These are phyloP conservation scores for Morelia viridis DNA, from an alignment of 2,797 vertebrate species.

Conservation along the genomic window DNA sequence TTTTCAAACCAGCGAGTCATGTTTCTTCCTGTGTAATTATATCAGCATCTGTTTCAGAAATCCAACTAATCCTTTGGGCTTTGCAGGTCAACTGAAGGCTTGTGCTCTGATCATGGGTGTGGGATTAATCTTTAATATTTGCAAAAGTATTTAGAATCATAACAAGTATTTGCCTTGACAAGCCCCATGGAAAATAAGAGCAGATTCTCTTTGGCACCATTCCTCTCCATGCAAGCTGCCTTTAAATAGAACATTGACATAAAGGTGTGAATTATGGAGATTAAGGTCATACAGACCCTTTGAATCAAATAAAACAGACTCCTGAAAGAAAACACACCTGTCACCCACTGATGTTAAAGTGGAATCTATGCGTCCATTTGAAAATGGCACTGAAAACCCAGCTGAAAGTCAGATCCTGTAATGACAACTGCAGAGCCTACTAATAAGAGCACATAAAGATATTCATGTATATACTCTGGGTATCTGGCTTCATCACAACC, in stretches of 20 bases:
- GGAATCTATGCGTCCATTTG: not conserved
- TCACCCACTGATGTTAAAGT: not conserved
- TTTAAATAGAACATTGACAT: not conserved
- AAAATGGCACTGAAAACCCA: not conserved
- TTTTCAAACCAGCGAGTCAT: conserved; percentile 40
- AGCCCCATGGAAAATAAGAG: not conserved
- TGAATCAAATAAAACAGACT: not conserved
- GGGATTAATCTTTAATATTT: conserved; percentile 56
- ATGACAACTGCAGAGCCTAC: not conserved
- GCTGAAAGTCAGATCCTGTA: not conserved
- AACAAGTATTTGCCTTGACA: conserved; percentile 56
- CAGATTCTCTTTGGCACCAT: conserved; percentile 12
- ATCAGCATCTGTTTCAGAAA: conserved; percentile 52
- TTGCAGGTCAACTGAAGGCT: conserved; percentile 36
- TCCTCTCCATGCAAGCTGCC: conserved; percentile 23
- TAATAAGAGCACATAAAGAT: not conserved
- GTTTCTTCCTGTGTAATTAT: conserved; percentile 51
- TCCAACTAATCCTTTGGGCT: conserved; percentile 43
- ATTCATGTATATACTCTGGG: not conserved
- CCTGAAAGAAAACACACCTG: not conserved
- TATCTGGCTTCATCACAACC: not conserved
- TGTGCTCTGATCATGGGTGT: not conserved
- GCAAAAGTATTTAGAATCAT: conserved; percentile 45
- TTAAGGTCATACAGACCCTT: not conserved
- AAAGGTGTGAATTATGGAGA: conserved; percentile 18